A percentile compares a stretch with the other conserved stretches of the same genome.
Conservation (phyloP, 2,113 vertebrate genomes). For the Dasypus novemcinctus region DNA sequence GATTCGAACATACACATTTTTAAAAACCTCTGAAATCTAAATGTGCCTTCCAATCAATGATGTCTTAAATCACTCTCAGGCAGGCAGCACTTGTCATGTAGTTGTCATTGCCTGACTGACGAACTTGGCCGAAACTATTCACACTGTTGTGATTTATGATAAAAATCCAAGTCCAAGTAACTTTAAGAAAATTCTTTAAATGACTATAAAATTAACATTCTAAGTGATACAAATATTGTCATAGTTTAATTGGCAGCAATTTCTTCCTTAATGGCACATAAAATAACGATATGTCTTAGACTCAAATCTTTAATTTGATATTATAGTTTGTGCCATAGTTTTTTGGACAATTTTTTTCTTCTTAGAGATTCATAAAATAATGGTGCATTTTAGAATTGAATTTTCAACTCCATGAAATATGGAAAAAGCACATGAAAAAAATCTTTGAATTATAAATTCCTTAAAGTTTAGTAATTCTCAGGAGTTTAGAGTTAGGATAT, state of each 20-base stretch:
- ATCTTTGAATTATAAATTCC: background rate
- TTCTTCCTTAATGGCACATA: background rate
- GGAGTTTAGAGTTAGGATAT: background rate
- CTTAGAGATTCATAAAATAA: background rate
- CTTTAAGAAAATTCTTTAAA: conserved; percentile 28
- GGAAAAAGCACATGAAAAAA: background rate
- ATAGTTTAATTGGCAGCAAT: background rate
- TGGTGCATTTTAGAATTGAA: background rate
- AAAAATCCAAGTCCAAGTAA: background rate
- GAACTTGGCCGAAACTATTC: background rate
- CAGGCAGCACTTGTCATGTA: background rate
- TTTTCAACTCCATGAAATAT: background rate
- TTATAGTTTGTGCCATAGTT: background rate
- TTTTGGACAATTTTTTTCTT: conserved; percentile 7
- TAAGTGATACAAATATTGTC: background rate
- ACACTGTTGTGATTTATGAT: background rate
- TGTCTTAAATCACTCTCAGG: conserved; percentile 27
- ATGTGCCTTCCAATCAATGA: background rate
- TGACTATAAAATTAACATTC: conserved; percentile 10
- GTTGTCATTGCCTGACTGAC: background rate
- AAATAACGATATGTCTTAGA: conserved; percentile 39
- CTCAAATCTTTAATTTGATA: conserved; percentile 11
- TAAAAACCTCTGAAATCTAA: conserved; percentile 54
- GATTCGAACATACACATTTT: conserved; percentile 16
- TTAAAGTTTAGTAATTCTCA: conserved; percentile 1